Conservation (phyloP, 2,797 vertebrate species). For the Falco berigora region DNA sequence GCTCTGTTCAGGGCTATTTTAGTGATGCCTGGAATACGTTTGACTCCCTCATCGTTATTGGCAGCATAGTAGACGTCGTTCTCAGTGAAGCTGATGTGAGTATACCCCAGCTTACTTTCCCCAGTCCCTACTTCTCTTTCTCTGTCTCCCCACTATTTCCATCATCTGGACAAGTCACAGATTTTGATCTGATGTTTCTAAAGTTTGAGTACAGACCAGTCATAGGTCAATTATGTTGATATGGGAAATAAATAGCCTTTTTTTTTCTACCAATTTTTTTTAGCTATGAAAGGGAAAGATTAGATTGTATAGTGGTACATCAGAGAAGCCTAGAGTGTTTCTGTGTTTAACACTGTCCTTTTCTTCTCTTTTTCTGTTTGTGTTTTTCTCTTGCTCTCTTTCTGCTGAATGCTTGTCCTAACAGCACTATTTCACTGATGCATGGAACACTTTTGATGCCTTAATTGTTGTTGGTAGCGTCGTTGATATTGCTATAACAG, state of each 20-base stretch:
- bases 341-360: slow-evolving; percentile 76
- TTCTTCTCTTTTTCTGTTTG: slow-evolving; percentile 76
- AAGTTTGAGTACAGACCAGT: slow-evolving; percentile 60
- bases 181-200: slow-evolving; percentile 65
- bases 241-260: slow-evolving; percentile 58
- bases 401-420: slow-evolving; percentile 78
- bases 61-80: slow-evolving; percentile 99
- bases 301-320: slow-evolving; percentile 61
- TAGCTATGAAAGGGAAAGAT: slow-evolving; percentile 61
- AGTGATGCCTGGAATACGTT: slow-evolving; percentile 99
- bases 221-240: slow-evolving; percentile 58
- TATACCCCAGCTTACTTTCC: slow-evolving; percentile 76
- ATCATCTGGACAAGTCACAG: slow-evolving; percentile 81
- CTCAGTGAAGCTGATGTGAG: slow-evolving; percentile 99
- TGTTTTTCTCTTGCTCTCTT: slow-evolving; percentile 73
- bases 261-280: slow-evolving; percentile 42
- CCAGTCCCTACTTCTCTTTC: slow-evolving; percentile 59
- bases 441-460: slow-evolving; percentile 99
- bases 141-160: slow-evolving; percentile 67
- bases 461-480: slow-evolving; percentile 99
- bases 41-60: slow-evolving; percentile 99
- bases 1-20: slow-evolving; percentile 96
- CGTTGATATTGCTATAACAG: slow-evolving; percentile 99
- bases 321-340: slow-evolving; percentile 60
- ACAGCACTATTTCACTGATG: slow-evolving; percentile 99